A percentile compares a stretch with the other conserved stretches of the same genome.
phyloP scores from a whole-genome alignment of 2,113 vertebrate species.

The Sinocyclocheilus anophthalmus region DNA sequence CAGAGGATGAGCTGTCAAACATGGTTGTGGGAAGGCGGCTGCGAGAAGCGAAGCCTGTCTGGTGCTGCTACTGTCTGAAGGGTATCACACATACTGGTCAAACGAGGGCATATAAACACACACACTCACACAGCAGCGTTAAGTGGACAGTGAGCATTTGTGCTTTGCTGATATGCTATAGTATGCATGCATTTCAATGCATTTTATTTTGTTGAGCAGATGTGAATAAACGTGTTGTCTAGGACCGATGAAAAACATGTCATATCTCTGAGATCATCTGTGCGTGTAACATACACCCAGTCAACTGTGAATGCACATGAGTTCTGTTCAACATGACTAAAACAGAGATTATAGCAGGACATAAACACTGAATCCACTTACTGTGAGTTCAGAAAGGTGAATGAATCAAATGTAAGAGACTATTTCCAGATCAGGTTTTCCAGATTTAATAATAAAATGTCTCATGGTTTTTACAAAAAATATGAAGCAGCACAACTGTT shows the following conservation, averaged over 20 bases:
- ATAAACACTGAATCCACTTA: neutral
- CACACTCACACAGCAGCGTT: neutral
- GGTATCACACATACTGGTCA: constrained; percentile 33
- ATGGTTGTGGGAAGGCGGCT: constrained; percentile 30
- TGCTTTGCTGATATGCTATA: neutral
- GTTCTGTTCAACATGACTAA: constrained; percentile 2
- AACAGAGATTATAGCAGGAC: neutral
- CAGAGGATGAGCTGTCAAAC: constrained; percentile 58
- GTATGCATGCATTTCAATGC: neutral
- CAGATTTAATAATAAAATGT: no score
- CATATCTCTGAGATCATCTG: neutral
- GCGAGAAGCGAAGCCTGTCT: constrained; percentile 43
- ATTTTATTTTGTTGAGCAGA: neutral
- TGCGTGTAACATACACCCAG: neutral
- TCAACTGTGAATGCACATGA: constrained; percentile 19
- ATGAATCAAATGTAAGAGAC: neutral
- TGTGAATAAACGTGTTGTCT: neutral
- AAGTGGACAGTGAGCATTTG: neutral
- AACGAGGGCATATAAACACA: neutral
- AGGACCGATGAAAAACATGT: neutral
- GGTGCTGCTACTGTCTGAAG: constrained; percentile 35
- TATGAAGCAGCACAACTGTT: no score
- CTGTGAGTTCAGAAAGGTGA: neutral
- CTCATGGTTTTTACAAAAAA: no score
- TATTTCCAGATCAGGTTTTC: neutral